phyloP scores from a whole-genome alignment of 2,113 vertebrate species.

The Empidonax alnorum region DNA sequence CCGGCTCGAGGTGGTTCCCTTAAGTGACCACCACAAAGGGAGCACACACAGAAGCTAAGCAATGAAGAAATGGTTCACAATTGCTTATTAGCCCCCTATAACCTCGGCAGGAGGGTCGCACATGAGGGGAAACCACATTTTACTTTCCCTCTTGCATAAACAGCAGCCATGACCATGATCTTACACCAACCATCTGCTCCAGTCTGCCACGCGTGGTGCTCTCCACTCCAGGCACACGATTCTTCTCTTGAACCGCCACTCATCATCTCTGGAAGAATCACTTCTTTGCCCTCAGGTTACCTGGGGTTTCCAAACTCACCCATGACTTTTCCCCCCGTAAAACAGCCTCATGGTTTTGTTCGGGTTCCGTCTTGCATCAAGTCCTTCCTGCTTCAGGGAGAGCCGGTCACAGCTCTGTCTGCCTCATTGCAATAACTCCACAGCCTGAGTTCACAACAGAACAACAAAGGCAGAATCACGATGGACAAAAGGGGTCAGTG shows the following conservation, averaged over 20 bases:
- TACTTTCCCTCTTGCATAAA: background rate
- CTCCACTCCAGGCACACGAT: background rate
- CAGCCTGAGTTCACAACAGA: conserved; percentile 16
- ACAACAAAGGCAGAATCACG: conserved; percentile 20
- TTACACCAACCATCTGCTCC: background rate
- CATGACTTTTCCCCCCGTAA: background rate
- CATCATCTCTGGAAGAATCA: conserved; percentile 1
- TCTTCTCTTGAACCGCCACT: background rate
- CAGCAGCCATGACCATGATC: background rate
- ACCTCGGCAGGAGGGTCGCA: conserved; percentile 20
- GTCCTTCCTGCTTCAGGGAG: conserved; percentile 8
- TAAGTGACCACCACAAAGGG: conserved; percentile 46
- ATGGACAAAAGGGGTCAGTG: conserved; percentile 7
- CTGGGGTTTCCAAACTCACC: conserved; percentile 6
- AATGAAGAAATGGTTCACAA: conserved; percentile 64
- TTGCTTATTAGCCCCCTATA: conserved; percentile 55
- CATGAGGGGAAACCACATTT: background rate
- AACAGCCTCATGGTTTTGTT: background rate
- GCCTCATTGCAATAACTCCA: background rate
- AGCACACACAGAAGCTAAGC: conserved; percentile 68
- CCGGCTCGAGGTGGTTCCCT: background rate
- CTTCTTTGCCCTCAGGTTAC: background rate
- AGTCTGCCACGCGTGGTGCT: background rate
- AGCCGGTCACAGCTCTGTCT: background rate
- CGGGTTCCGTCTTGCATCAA: background rate